A percentile compares a stretch with the other conserved stretches of the same genome.
Evolutionary conservation across 2,888 invertebrate genomes (phyloP).

Genomic region (Endotricha flammealis): DNA sequence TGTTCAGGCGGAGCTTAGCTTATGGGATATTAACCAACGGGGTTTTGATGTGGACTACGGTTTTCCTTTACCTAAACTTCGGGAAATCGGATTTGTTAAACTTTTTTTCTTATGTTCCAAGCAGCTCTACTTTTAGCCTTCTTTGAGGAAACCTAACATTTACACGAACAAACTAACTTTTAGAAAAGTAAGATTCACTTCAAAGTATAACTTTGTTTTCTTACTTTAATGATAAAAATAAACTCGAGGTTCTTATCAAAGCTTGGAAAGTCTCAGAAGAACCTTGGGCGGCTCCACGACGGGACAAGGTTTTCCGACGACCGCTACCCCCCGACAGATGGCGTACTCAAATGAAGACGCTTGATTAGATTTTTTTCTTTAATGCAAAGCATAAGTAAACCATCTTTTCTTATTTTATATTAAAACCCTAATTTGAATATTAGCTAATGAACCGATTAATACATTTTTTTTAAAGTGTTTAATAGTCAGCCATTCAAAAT

Average conservation of each 20-base stretch:
- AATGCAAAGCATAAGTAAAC: too few relatives aligned
- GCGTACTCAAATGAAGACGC: too few relatives aligned
- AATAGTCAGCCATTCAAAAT: too few relatives aligned
- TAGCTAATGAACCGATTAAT: too few relatives aligned
- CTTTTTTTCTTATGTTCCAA: constrained; percentile 18
- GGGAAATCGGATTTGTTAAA: constrained; percentile 27
- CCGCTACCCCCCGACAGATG: constrained; percentile 71
- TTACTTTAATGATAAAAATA: constrained; percentile 7
- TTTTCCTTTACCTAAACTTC: constrained; percentile 57
- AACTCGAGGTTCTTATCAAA: constrained; percentile 25
- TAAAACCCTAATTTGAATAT: too few relatives aligned
- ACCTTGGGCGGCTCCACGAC: neutral
- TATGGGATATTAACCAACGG: constrained; percentile 64
- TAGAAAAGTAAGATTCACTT: neutral
- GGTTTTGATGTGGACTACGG: constrained; percentile 47
- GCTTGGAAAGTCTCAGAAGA: neutral
- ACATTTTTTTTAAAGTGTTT: too few relatives aligned
- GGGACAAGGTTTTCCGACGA: constrained; percentile 12
- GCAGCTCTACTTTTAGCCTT: too few relatives aligned
- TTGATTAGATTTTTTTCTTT: too few relatives aligned
- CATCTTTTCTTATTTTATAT: too few relatives aligned
- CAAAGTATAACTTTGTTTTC: too few relatives aligned
- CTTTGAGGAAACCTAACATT: too few relatives aligned
- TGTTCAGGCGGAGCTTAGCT: constrained; percentile 69
- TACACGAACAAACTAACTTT: neutral